Percentiles rank a stretch among this genome's conserved stretches.
These are phyloP conservation scores for Laterallus jamaicensis DNA, from an alignment of 2,113 vertebrate genomes.

Conservation along the genomic window DNA sequence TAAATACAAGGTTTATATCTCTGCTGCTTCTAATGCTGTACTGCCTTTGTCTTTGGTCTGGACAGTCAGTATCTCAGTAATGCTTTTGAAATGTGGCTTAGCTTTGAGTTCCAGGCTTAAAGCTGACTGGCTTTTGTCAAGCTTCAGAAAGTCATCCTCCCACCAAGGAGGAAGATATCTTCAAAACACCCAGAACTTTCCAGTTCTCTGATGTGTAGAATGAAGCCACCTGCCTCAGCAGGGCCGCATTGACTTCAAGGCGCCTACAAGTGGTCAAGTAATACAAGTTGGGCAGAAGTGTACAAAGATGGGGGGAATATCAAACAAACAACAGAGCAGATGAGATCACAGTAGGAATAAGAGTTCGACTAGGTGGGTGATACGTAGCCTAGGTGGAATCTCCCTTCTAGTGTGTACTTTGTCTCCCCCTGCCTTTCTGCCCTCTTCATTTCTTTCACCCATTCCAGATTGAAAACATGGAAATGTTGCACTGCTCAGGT, in stretches of 20 bases:
- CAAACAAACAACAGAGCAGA: not conserved
- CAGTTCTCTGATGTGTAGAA: not conserved
- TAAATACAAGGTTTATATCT: not conserved
- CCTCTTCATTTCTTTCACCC: not conserved
- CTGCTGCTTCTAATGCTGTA: not conserved
- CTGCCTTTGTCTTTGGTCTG: not conserved
- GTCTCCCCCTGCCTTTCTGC: slow-evolving; percentile 41
- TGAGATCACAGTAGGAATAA: not conserved
- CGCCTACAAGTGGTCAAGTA: not conserved
- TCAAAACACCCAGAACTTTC: not conserved
- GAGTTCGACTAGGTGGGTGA: not conserved
- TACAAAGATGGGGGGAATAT: not conserved
- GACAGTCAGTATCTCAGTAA: not conserved
- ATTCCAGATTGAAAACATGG: not conserved
- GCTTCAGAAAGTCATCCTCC: not conserved
- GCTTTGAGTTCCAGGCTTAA: not conserved
- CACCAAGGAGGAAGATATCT: not conserved
- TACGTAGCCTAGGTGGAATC: not conserved
- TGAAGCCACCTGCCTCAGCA: not conserved
- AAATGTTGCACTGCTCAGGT: not conserved
- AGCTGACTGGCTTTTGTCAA: not conserved
- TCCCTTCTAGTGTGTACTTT: slow-evolving; percentile 16
- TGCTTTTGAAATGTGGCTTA: not conserved
- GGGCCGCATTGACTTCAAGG: not conserved
- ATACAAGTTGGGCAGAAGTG: not conserved